Evolutionary conservation across 2,888 invertebrate genomes (phyloP), one percentile per base, ranked within the genome.

Genomic region (Xanthia icteritia): DNA sequence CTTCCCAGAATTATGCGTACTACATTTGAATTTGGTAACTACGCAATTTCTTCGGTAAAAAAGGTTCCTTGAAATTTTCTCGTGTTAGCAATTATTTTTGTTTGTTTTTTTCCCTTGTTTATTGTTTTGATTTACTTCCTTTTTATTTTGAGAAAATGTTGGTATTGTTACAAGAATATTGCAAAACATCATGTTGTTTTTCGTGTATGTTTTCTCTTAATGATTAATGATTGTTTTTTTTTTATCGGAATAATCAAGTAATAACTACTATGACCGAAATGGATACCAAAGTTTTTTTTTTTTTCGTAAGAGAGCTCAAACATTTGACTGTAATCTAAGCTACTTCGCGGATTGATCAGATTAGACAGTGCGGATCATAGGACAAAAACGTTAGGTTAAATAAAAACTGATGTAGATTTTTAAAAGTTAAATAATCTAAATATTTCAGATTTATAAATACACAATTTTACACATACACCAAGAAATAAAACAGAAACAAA

Each of bases 21-120:
- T 54, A 63, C 31, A 68, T 72, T 72, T 66, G 65, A 63, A 72
- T 74, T 81, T 27, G 13, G 77, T 58, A 70, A 66, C 69, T 63
- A 76, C 60, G 72, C 31, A 63, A 66, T 75, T 63, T 58, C 13
- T 51, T 42, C 17, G 39, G 17, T 48, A 65, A 58, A 70, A 73
- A 63, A 68, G 36, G 61, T 51, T 45, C 51, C 36, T 27, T 48
- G 64, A 68, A 45, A 23, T 51, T 60, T 80, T 69, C 42, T 27
- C 48, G 31, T 73, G 36, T 39, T 5, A 13, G 58, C 36, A 54
- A 36, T 64, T 60, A 39, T 67, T 66, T 39, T 63, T 79, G 82
- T 76, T 67, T 65, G 20, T 27, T 42, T 27, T 31, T 67, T 76
- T 39, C 51, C 20, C 42, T 56, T 54, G 45, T 73, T 69, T 73